Percentiles rank a stretch among this genome's conserved stretches.
Conservation (phyloP, 2,888 invertebrate genomes). For the Alcis repandata region DNA sequence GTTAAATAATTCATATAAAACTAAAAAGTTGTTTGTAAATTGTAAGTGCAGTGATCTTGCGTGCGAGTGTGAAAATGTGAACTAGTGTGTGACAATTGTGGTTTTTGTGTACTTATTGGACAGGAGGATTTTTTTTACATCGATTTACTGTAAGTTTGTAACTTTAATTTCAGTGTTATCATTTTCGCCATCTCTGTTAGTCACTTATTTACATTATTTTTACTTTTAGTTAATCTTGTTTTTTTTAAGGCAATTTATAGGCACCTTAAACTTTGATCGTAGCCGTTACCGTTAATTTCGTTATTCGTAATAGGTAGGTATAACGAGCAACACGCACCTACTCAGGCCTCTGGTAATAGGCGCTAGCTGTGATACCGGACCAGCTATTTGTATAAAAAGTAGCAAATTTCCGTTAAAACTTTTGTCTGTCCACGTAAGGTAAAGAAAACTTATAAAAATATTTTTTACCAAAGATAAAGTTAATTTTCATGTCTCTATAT, state of each 20-base stretch:
- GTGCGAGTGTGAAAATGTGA: slow-evolving; percentile 54
- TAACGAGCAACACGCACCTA: slow-evolving; percentile 13
- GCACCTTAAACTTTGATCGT: neutral
- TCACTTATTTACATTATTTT: too few relatives aligned
- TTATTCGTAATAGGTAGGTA: neutral
- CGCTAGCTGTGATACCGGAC: slow-evolving; percentile 3
- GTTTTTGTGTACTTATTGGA: slow-evolving; percentile 33
- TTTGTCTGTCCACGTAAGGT: neutral
- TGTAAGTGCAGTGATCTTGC: slow-evolving; percentile 36
- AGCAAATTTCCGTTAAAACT: neutral
- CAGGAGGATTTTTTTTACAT: slow-evolving; percentile 45
- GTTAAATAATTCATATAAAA: neutral
- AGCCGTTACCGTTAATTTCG: slow-evolving; percentile 9
- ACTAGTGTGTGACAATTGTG: slow-evolving; percentile 33
- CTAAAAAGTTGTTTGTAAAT: neutral
- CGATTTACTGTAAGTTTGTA: slow-evolving; percentile 49
- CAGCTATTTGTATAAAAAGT: neutral
- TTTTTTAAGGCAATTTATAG: too few relatives aligned
- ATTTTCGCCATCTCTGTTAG: too few relatives aligned
- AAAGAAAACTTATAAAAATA: too few relatives aligned
- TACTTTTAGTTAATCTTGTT: too few relatives aligned
- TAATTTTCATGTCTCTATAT: too few relatives aligned
- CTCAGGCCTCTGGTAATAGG: slow-evolving; percentile 10
- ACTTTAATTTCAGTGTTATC: neutral
- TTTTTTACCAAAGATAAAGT: too few relatives aligned